Evolutionary conservation across 2,113 vertebrate species (phyloP).

Genomic region (Takifugu flavidus): DNA sequence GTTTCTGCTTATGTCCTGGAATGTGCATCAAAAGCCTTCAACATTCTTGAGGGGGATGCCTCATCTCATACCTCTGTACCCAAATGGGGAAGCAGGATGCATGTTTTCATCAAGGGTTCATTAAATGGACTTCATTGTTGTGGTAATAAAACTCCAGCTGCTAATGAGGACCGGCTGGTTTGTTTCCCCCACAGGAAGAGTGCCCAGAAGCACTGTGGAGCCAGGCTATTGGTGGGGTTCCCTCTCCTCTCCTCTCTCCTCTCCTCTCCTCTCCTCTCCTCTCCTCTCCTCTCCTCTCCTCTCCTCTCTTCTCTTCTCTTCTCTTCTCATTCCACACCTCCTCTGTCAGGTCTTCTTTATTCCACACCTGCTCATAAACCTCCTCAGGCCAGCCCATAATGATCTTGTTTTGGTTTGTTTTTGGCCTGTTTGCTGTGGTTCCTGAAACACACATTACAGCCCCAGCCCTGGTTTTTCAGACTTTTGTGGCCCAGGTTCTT

Average conservation of each 20-base stretch:
- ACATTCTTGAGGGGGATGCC: constrained; percentile 39
- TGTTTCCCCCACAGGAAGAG: constrained; percentile 54
- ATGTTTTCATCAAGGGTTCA: constrained; percentile 64
- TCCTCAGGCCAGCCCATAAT: constrained; percentile 58
- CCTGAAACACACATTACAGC: constrained; percentile 26
- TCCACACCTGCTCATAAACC: constrained; percentile 65
- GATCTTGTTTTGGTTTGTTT: constrained; percentile 64
- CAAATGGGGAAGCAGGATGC: constrained; percentile 57
- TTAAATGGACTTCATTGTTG: constrained; percentile 59
- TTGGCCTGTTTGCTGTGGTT: constrained; percentile 41
- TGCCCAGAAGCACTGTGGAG: constrained; percentile 42
- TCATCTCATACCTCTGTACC: constrained; percentile 56
- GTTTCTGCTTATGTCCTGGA: constrained; percentile 26
- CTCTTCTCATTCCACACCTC: constrained; percentile 27
- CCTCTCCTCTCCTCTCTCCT: constrained; percentile 8
- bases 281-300: constrained; percentile 2
- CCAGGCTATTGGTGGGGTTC: constrained; percentile 23
- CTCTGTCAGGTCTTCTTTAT: constrained; percentile 44
- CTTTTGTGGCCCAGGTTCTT: no score
- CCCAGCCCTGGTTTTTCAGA: no score
- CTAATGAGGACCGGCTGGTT: constrained; percentile 72
- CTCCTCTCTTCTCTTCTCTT: background rate
- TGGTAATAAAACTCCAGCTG: constrained; percentile 68
- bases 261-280: no score
- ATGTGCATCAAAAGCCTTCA: constrained; percentile 33